Evolutionary conservation across 2,113 vertebrate genomes (phyloP).

Genomic region (Melospiza georgiana): DNA sequence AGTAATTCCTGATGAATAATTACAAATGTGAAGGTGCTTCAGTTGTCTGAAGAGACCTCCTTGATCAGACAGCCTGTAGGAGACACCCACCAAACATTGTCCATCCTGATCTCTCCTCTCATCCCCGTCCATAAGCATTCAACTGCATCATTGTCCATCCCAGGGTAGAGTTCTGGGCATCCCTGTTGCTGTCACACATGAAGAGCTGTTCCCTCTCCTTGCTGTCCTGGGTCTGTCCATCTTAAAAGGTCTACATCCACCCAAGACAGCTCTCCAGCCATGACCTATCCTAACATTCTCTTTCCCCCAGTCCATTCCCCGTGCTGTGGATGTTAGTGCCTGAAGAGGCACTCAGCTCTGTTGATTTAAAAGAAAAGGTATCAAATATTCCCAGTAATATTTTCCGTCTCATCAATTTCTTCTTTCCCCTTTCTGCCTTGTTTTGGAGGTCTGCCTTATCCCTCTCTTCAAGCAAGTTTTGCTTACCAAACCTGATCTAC

Average conservation of each 20-base stretch:
- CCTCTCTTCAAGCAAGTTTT: not conserved
- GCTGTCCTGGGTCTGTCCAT: not conserved
- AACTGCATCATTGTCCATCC: rapidly evolving
- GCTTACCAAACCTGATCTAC: not conserved
- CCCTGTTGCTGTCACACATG: not conserved
- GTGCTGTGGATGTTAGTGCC: not conserved
- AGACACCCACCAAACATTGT: not conserved
- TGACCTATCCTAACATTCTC: not conserved
- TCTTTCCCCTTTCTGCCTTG: not conserved
- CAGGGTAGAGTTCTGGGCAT: not conserved
- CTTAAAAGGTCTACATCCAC: not conserved
- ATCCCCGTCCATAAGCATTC: not conserved
- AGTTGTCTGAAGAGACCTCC: not conserved
- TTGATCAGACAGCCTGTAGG: not conserved
- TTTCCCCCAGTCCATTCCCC: not conserved
- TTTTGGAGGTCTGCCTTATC: not conserved
- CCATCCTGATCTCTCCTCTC: not conserved
- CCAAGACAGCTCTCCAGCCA: not conserved
- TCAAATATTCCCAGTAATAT: not conserved
- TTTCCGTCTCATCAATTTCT: not conserved
- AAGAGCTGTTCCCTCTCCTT: not conserved
- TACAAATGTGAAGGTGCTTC: not conserved
- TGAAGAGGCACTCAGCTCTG: not conserved
- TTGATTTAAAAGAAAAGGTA: not conserved
- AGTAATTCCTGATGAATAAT: not conserved